These are phyloP conservation scores for Heliconius hewitsoni DNA, from an alignment of 1,140 invertebrate genomes.

Conservation along the genomic window DNA sequence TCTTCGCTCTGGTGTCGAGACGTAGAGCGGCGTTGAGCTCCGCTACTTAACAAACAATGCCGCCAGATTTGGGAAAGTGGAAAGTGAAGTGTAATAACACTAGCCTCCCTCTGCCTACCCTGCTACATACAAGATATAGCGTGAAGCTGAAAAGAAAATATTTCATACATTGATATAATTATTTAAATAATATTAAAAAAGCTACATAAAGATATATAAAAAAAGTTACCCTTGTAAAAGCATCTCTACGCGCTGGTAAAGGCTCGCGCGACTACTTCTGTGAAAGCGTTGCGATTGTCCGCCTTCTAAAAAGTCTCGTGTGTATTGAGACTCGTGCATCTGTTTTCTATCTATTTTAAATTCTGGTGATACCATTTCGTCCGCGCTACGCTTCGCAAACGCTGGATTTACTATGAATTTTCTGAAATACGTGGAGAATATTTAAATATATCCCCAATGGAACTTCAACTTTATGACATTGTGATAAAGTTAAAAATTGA, in stretches of 20 bases:
- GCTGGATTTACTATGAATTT: conserved; percentile 82
- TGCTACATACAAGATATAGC: no score
- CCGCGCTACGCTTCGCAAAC: conserved; percentile 82
- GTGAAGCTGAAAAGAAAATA: not conserved
- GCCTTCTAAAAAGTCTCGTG: conserved; percentile 74
- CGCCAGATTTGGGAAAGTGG: no score
- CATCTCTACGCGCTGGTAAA: conserved; percentile 84
- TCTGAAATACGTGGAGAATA: conserved; percentile 49
- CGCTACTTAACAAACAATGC: no score
- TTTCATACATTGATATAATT: not conserved
- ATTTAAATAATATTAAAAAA: not conserved
- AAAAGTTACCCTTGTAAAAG: conserved; percentile 81
- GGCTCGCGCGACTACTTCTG: conserved; percentile 79
- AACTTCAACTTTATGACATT: not conserved
- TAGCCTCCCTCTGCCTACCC: no score
- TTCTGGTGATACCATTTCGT: conserved; percentile 55
- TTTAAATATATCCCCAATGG: conserved; percentile 23
- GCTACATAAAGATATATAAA: not conserved
- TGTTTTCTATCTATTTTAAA: conserved; percentile 75
- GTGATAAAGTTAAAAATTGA: not conserved
- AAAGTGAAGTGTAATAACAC: no score
- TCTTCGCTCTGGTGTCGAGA: no score
- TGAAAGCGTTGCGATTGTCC: conserved; percentile 79
- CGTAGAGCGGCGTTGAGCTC: no score
- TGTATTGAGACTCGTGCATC: conserved; percentile 72